phyloP scores from a whole-genome alignment of 35 echinoderm and acorn worm genomes.

The Ptychodera flava region DNA sequence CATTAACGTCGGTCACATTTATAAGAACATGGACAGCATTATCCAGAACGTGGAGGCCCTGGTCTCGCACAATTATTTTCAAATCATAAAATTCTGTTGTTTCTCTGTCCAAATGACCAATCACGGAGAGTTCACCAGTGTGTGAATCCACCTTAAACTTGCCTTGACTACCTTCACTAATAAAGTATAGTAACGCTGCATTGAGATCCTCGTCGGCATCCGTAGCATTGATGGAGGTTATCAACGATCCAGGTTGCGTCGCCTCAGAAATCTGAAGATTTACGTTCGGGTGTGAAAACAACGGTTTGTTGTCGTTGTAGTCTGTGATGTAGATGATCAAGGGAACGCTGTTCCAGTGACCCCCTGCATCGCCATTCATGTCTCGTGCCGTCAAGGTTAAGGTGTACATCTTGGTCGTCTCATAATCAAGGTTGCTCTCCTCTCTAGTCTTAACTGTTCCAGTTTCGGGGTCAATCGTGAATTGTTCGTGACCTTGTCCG shows the following conservation, averaged over 20 bases:
- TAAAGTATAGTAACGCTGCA: slow-evolving; percentile 50
- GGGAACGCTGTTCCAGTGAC: slow-evolving; percentile 43
- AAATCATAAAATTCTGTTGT: slow-evolving; percentile 34
- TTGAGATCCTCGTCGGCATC: slow-evolving; percentile 73
- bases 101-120: slow-evolving; percentile 60
- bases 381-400: slow-evolving; percentile 67
- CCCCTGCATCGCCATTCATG: slow-evolving; percentile 29
- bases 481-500: slow-evolving; percentile 53
- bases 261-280: slow-evolving; percentile 48
- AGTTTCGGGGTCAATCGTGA: slow-evolving; percentile 58
- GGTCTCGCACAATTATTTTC: slow-evolving; percentile 65
- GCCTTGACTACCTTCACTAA: slow-evolving; percentile 34
- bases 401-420: slow-evolving; percentile 45
- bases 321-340: slow-evolving; percentile 55
- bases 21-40: slow-evolving; percentile 52
- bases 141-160: slow-evolving; percentile 40
- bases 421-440: slow-evolving; percentile 52
- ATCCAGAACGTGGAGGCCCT: slow-evolving; percentile 44
- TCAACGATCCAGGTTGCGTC: slow-evolving; percentile 22
- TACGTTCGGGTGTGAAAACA: slow-evolving; percentile 46
- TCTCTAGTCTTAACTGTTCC: slow-evolving; percentile 62
- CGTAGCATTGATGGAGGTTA: slow-evolving; percentile 63
- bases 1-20: slow-evolving; percentile 77
- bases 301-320: slow-evolving; percentile 77
- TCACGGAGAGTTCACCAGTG: slow-evolving; percentile 47